These are phyloP conservation scores for Macrotus californicus DNA, from an alignment of 2,113 vertebrate species.

Conservation along the genomic window DNA sequence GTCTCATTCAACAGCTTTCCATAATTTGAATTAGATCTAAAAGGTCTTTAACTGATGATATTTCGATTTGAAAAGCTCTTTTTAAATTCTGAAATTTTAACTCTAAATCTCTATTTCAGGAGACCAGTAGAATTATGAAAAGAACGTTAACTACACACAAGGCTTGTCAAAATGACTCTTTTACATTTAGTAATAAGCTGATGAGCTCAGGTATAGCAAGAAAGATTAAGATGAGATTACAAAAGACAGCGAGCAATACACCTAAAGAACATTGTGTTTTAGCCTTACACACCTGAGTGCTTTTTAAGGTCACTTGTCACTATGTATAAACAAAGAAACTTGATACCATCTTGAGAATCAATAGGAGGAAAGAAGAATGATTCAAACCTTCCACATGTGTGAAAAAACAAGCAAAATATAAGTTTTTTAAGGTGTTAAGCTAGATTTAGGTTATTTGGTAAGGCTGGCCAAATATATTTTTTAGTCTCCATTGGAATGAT, in stretches of 20 bases:
- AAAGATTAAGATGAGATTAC: constrained; percentile 29
- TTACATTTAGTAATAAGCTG: background rate
- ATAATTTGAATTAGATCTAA: background rate
- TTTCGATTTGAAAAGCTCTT: constrained; percentile 21
- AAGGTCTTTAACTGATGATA: background rate
- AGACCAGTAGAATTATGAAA: background rate
- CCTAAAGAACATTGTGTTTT: background rate
- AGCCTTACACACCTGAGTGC: background rate
- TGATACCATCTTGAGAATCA: constrained; percentile 3
- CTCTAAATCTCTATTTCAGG: background rate
- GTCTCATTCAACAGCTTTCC: background rate
- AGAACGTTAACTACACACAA: background rate
- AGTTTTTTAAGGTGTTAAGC: background rate
- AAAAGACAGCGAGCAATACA: constrained; percentile 33
- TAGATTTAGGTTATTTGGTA: background rate
- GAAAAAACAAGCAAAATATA: background rate
- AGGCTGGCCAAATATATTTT: background rate
- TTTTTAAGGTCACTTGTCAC: background rate
- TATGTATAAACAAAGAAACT: background rate
- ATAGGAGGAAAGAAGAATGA: background rate
- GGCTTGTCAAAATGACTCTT: background rate
- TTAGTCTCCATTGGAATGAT: background rate
- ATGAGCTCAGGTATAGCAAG: background rate
- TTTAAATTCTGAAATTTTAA: constrained; percentile 34
- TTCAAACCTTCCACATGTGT: background rate